Evolutionary conservation across 2,888 invertebrate genomes (phyloP), one percentile per base, ranked within the genome.

Genomic region (Encarsia formosa): DNA sequence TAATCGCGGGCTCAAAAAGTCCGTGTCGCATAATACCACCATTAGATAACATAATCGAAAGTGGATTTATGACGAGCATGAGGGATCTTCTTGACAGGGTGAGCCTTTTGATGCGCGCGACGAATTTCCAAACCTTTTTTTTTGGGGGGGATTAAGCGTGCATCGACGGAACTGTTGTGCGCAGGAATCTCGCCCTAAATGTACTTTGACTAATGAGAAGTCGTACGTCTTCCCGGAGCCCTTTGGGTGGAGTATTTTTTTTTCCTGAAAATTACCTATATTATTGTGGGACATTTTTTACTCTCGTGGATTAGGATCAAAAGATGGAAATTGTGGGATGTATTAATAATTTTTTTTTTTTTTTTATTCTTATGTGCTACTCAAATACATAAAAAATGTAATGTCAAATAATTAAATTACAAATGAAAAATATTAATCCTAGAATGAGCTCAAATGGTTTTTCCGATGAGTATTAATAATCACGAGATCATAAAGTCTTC

Each of bases 11-110:
- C 35, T 13, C 24, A 6, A 26, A 15, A 22, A 41, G 69, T 71
- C 35, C 69, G 66, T 65, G 67, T 68, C 65, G 68, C 66, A 69
- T 71, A 71, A 71, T 71, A 67, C 70, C 65, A 59, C 68, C 68
- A 70, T 71, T 71, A 71, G 71, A 68, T 69, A 65, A 68, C 67
- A 71, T 71, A 71, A 70, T 71, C 71, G 69, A 71, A 71, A 70
- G 66, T 66, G 67, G 69, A 71, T 71, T 71, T 71, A 49, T 39
- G 23, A 20, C n/a, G 15, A 13, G 29, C 8, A 39, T n/a, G 22
- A 19, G 38, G 39, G 49, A 44, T 32, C 41, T 43, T 19, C 42
- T 5, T n/a, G n/a, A n/a, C n/a, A n/a, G n/a, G n/a, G n/a, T n/a
- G n/a, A n/a, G n/a, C n/a, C n/a, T n/a, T 34, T 34, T 34, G 39